phyloP scores from a whole-genome alignment of 2,113 vertebrate species.

The Antechinus flavipes region DNA sequence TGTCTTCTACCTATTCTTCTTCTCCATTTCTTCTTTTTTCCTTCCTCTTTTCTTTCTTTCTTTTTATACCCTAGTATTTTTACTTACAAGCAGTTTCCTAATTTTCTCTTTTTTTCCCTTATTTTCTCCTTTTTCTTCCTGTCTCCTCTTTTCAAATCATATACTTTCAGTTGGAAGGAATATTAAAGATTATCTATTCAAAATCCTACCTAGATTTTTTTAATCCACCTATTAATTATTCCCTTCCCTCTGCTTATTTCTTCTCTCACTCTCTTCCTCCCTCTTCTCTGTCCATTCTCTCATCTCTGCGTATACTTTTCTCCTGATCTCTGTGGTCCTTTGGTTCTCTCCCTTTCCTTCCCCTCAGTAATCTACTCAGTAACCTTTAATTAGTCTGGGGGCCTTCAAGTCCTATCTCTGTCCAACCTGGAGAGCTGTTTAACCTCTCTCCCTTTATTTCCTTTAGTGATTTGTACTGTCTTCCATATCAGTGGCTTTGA shows the following conservation, averaged over 20 bases:
- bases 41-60: background rate
- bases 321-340: slow-evolving; percentile 17
- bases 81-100: background rate
- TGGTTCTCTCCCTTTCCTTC: background rate
- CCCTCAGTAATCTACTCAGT: background rate
- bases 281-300: too few species aligned
- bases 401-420: background rate
- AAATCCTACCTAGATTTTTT: background rate
- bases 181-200: background rate
- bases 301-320: background rate
- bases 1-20: background rate
- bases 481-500: slow-evolving; percentile 70
- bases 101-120: background rate
- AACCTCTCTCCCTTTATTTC: slow-evolving; percentile 7
- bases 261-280: background rate
- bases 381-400: background rate
- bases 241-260: background rate
- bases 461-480: slow-evolving; percentile 63
- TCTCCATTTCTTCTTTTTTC: background rate
- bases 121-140: background rate
- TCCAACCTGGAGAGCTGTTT: background rate
- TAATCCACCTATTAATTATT: background rate
- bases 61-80: background rate
- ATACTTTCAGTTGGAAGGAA: background rate
- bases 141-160: background rate